Percentiles rank a stretch among this genome's conserved stretches.
These are phyloP conservation scores for Drosophila nasuta DNA, from an alignment of 1,140 invertebrate genomes.

Conservation along the genomic window DNA sequence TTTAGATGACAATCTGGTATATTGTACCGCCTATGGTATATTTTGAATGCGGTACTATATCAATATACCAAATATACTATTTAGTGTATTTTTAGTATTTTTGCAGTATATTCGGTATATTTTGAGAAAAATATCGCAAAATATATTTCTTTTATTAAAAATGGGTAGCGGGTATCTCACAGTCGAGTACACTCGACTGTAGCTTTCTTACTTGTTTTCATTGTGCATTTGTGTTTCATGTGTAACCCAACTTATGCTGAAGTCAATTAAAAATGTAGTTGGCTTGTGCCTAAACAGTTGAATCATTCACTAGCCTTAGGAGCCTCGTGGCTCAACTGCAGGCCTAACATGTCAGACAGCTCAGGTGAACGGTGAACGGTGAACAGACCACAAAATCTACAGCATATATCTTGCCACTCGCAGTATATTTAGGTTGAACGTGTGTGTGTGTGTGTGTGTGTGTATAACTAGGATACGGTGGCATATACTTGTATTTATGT, in stretches of 20 bases:
- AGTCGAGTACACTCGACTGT: too few species aligned
- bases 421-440: too few species aligned
- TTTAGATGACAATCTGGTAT: too few species aligned
- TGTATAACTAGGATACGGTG: conserved; percentile 7
- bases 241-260: conserved; percentile 69
- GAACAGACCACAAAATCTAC: conserved; percentile 4
- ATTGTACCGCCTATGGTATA: too few species aligned
- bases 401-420: background rate
- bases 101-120: too few species aligned
- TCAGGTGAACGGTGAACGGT: background rate
- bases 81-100: too few species aligned
- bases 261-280: conserved; percentile 73
- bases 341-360: conserved; percentile 5
- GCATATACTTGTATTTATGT: conserved; percentile 44
- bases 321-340: conserved; percentile 17
- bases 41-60: too few species aligned
- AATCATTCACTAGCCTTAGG: conserved; percentile 9
- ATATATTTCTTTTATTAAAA: too few species aligned
- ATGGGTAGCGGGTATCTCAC: too few species aligned
- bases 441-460: conserved; percentile 1
- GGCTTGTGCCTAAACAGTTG: conserved; percentile 21
- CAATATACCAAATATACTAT: too few species aligned
- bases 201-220: too few species aligned
- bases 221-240: conserved; percentile 43
- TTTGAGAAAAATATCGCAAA: too few species aligned